Base-by-base conservation (phyloP, 1,140 invertebrate genomes). In the Lordiphosa stackelbergi region DNA sequence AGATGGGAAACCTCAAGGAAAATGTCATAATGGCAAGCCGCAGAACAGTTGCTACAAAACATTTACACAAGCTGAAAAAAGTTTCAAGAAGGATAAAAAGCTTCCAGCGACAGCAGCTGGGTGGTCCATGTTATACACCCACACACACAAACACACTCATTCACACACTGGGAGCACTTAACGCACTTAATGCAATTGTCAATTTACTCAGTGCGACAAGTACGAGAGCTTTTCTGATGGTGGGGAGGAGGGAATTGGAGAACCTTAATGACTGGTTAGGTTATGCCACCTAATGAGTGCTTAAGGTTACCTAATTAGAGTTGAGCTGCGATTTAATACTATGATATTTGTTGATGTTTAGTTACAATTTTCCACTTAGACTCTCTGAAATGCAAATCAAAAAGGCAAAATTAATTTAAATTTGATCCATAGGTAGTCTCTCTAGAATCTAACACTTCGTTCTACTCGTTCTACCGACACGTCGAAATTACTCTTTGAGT, bases 131-230 rank as follows among this genome's bases (percentile, higher is more conserved):
- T 41, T 73, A 61, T 56, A 43, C 51, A 53, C 51, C 16, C 42
- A 16, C 16, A 53, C 57, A 52, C 31, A 42, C 12, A 45, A 57
- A 11, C 31, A 36, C 13, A 41, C 60, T 28, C 52, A 45, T 64
- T 41, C 47, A 12, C 51, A 37, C 22, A 36, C 31, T 60, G 64
- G 40, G 7, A 35, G 66, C 73, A 75, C 73, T 75, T 75, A 75
- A 66, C 66, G 63, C 63, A 70, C 69, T 75, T 75, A 77, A 75
- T 75, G 64, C 63, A 74, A 75, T 75, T 75, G 73, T 75, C 73
- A 71, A 77, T 75, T 75, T 77, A 69, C 72, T 68, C 57, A 52
- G 31, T 34, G 45, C 45, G 12, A 59, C 53, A 56, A 65, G 49
- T 49, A 54, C 36, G 47, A 38, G 12, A 52, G 46, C 10, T 37